Evolutionary conservation across 2,888 invertebrate species (phyloP), one percentile per base, ranked within the genome.

Genomic region (Melikaiella ostensackeni): DNA sequence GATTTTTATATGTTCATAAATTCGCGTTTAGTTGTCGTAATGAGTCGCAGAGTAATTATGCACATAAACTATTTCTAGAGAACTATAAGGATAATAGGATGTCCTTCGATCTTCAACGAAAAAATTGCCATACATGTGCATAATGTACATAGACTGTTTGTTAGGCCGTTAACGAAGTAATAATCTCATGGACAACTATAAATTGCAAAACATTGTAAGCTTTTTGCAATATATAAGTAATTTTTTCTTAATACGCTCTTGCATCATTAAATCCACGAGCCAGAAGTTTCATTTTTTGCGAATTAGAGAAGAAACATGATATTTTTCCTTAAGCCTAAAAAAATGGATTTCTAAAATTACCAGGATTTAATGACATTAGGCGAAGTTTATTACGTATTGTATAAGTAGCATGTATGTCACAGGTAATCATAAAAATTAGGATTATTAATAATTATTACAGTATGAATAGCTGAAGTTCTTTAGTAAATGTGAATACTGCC

Each of bases 21-120:
- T 50, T 70, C 11, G 50, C 33, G 7, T 46, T 50, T n/a, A 35
- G 13, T 21, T 42, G 66, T 46, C 46, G 30, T 50, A 70, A 46
- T 70, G n/a, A 50, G 70, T 50, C 27, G 11, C n/a, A 13, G 7
- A 46, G 30, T 70, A 70, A 50, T 70, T 70, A 70, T 30, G n/a
- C n/a, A 50, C 70, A 50, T 70, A 70, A 70, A 70, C 70, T 70
- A 46, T 70, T 70, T 70, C 50, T 50, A n/a, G 50, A 70, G 50
- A 70, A 70, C 70, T 70, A 50, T 70, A 70, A 70, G 19, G 30
- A 46, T 50, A 50, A 27, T 38, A 46, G 19, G 30, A 66, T 66
- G 46, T 50, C 46, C 50, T 70, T 50, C 70, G 50, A 70, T 70
- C 30, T 50, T 50, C 30, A 70, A 46, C 27, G 42, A 70, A 70